Conservation (phyloP, 2,797 vertebrate genomes). For the Adrianichthys oophorus region DNA sequence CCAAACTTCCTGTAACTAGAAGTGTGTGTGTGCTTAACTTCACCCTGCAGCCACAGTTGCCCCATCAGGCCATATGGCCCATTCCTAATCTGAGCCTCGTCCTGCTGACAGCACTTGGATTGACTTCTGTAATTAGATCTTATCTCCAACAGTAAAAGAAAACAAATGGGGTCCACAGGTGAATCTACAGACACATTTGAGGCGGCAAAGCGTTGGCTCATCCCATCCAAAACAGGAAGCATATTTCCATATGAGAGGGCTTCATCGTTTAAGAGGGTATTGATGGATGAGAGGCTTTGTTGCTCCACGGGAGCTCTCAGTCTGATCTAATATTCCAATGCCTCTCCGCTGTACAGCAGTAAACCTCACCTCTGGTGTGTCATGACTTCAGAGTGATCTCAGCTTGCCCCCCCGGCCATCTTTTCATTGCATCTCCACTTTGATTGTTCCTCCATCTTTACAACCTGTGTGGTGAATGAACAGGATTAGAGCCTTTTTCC, state of each 20-base stretch:
- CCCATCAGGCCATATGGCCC: constrained; percentile 73
- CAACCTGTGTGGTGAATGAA: constrained; percentile 47
- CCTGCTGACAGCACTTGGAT: constrained; percentile 68
- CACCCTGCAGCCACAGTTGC: constrained; percentile 44
- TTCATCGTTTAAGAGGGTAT: constrained; percentile 5
- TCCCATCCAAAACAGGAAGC: neutral
- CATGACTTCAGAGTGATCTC: constrained; percentile 53
- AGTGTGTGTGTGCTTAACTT: constrained; percentile 30
- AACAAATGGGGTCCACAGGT: constrained; percentile 11
- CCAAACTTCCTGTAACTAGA: constrained; percentile 37
- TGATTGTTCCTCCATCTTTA: constrained; percentile 62
- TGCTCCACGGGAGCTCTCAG: constrained; percentile 26
- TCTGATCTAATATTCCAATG: constrained; percentile 54
- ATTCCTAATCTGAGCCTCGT: constrained; percentile 68
- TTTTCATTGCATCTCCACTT: constrained; percentile 51
- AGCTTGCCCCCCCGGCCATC: constrained; percentile 50
- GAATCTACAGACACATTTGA: no score
- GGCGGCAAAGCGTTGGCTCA: no score
- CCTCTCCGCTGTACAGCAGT: constrained; percentile 25
- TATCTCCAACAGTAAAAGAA: constrained; percentile 42
- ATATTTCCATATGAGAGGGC: constrained; percentile 2
- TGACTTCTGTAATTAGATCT: constrained; percentile 78
- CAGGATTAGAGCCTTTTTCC: constrained; percentile 18
- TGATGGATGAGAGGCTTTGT: constrained; percentile 36
- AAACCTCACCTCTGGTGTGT: constrained; percentile 50